Percentiles rank a stretch among this genome's conserved stretches.
Evolutionary conservation across 2,113 vertebrate species (phyloP).

Genomic region (Thermophis baileyi): DNA sequence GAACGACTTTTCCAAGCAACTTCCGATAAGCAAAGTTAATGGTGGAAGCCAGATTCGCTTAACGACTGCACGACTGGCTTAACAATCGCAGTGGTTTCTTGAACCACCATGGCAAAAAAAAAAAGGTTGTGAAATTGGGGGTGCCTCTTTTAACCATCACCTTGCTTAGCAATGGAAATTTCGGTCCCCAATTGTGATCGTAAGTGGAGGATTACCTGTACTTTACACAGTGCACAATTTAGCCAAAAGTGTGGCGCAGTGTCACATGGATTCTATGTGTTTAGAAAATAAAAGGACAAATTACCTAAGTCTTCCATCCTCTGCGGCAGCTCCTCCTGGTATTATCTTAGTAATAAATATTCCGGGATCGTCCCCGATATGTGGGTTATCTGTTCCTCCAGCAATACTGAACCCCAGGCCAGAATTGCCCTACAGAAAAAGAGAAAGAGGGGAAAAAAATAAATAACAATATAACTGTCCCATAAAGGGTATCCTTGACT

Average conservation of each 20-base stretch:
- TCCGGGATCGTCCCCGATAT: conserved; percentile 94
- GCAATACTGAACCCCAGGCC: conserved; percentile 96
- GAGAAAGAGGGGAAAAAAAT: neutral
- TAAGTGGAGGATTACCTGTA: neutral
- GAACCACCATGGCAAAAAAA: too few relatives aligned
- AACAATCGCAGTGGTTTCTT: too few relatives aligned
- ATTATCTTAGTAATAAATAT: conserved; percentile 99
- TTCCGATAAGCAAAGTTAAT: too few relatives aligned
- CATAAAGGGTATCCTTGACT: neutral
- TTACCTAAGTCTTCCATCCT: conserved; percentile 93
- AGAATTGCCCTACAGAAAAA: conserved; percentile 86
- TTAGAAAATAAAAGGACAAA: conserved; percentile 14
- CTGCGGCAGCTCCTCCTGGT: conserved; percentile 92
- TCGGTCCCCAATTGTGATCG: too few relatives aligned
- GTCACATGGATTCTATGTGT: neutral
- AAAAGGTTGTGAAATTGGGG: too few relatives aligned
- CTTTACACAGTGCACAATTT: neutral
- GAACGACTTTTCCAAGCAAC: too few relatives aligned
- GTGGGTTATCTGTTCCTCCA: conserved; percentile 95
- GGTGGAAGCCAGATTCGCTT: too few relatives aligned
- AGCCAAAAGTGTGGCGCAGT: neutral
- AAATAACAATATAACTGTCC: neutral
- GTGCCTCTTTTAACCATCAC: too few relatives aligned
- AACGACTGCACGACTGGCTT: too few relatives aligned
- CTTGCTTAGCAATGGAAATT: too few relatives aligned